phyloP scores from a whole-genome alignment of 23 tunicate genomes.

The Halocynthia aurantium region DNA sequence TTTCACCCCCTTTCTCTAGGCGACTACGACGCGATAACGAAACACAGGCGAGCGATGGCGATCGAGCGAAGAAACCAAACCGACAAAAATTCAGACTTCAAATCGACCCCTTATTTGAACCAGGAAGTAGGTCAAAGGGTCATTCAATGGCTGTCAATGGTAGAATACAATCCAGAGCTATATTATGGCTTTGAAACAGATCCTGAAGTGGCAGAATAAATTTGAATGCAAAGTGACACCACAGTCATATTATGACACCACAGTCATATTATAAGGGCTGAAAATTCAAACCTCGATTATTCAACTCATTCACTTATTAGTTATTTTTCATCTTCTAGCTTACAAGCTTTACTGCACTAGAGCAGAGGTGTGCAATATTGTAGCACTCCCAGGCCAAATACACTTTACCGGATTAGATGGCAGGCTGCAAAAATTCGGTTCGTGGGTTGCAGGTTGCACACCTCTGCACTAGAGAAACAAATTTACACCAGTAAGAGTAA shows the following conservation, averaged over 20 bases:
- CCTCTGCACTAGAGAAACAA: no score
- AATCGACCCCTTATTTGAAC: not conserved
- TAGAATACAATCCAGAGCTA: conserved; percentile 6
- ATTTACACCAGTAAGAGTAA: no score
- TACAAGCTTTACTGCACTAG: no score
- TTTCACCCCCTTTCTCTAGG: not conserved
- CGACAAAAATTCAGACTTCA: not conserved
- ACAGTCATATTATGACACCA: no score
- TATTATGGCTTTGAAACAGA: conserved; percentile 26
- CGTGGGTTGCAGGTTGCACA: no score
- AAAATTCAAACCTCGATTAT: not conserved
- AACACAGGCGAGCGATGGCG: not conserved
- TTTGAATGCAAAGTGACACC: not conserved
- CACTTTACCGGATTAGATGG: no score
- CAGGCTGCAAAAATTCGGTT: no score
- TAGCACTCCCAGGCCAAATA: no score
- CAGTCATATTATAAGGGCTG: not conserved
- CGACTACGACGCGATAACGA: not conserved
- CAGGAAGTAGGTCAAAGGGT: conserved; percentile 1
- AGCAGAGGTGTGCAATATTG: no score
- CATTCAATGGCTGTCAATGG: not conserved
- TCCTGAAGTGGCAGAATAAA: no score
- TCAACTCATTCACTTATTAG: no score
- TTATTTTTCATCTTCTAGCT: no score
- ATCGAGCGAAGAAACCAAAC: conserved; percentile 10